Conservation (phyloP, 2,113 vertebrate species). For the Bubo blakistoni region DNA sequence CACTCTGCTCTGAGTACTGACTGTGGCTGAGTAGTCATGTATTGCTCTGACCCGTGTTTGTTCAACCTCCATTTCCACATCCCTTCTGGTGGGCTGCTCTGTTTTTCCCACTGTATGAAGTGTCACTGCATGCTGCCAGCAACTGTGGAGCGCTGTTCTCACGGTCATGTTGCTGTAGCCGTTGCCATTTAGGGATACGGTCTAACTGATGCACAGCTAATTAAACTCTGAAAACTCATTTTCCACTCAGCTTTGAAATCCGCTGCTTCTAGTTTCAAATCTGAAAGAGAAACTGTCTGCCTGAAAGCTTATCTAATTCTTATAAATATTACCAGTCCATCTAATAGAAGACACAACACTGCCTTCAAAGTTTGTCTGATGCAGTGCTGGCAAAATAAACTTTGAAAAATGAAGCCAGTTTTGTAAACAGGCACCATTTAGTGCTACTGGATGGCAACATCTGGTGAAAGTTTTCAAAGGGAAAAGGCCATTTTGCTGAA, state of each 20-base stretch:
- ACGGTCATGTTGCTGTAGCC: background rate
- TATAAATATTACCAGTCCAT: background rate
- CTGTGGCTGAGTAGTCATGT: fast-evolving
- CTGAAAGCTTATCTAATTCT: background rate
- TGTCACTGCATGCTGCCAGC: background rate
- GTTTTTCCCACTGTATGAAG: background rate
- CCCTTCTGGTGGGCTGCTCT: background rate
- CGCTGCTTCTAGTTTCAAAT: background rate
- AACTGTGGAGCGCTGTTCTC: background rate
- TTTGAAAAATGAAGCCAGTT: background rate
- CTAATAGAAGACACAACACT: background rate
- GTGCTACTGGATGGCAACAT: background rate
- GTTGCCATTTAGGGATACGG: background rate
- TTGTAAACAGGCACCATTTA: background rate
- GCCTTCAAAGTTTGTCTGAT: background rate
- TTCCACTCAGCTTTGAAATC: background rate
- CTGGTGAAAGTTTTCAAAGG: background rate
- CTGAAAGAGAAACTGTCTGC: background rate
- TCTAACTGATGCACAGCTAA: background rate
- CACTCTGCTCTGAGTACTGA: background rate
- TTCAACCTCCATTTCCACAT: background rate
- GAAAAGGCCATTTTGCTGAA: background rate
- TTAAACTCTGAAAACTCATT: background rate
- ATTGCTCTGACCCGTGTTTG: background rate
- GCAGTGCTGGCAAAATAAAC: background rate